These are phyloP conservation scores for Sclerodermus sp. DNA, from an alignment of 2,888 invertebrate species.

Conservation along the genomic window DNA sequence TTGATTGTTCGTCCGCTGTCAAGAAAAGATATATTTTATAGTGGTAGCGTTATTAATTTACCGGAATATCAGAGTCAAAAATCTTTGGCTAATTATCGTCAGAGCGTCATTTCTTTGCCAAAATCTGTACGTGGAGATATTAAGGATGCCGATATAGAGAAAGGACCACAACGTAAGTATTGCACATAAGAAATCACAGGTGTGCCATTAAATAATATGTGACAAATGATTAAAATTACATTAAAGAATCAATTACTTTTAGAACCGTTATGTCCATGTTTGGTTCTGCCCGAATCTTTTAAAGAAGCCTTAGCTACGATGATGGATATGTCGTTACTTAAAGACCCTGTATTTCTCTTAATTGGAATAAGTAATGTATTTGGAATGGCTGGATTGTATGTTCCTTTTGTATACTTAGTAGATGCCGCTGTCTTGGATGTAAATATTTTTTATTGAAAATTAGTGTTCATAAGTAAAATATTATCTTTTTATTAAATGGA, in stretches of 20 bases:
- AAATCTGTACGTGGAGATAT: slow-evolving; percentile 64
- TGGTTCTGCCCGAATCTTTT: slow-evolving; percentile 77
- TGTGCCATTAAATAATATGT: background rate
- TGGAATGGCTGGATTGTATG: slow-evolving; percentile 96
- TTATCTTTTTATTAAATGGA: background rate
- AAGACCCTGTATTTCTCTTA: slow-evolving; percentile 86
- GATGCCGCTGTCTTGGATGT: slow-evolving; percentile 76
- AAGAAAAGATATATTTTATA: slow-evolving; percentile 96
- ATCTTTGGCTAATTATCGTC: slow-evolving; percentile 85
- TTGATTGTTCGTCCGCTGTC: slow-evolving; percentile 87
- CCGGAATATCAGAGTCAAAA: slow-evolving; percentile 93
- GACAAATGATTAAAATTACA: background rate
- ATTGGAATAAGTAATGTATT: slow-evolving; percentile 93
- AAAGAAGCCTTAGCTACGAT: slow-evolving; percentile 83
- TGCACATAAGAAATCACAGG: background rate
- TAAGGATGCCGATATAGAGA: slow-evolving; percentile 68
- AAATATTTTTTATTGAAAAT: slow-evolving; percentile 47
- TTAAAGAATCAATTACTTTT: slow-evolving; percentile 44
- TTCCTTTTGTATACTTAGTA: slow-evolving; percentile 93
- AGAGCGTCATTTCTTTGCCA: slow-evolving; percentile 88
- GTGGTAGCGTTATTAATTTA: slow-evolving; percentile 90
- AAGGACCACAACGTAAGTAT: slow-evolving; percentile 68
- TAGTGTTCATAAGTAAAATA: background rate
- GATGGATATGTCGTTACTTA: slow-evolving; percentile 86
- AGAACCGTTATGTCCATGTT: slow-evolving; percentile 81